A percentile compares a stretch with the other conserved stretches of the same genome.
phyloP scores from a whole-genome alignment of 2,113 vertebrate genomes.

The Platichthys flesus region DNA sequence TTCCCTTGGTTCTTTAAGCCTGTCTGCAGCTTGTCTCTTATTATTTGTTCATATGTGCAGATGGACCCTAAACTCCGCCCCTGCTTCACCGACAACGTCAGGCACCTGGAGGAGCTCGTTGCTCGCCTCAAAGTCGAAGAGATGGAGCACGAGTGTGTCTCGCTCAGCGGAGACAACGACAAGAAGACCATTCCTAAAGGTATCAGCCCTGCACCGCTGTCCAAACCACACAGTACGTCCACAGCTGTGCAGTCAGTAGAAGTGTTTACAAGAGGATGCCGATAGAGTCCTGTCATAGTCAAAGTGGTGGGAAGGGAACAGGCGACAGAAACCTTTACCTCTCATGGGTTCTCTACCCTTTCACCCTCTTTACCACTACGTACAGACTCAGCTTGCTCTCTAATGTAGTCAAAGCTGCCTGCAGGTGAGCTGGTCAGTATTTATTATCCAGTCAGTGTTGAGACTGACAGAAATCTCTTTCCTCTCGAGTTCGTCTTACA shows the following conservation, averaged over 20 bases:
- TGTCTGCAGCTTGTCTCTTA: background rate
- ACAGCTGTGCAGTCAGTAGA: background rate
- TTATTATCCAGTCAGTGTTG: no score
- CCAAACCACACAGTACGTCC: background rate
- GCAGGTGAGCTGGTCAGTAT: no score
- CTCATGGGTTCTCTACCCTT: no score
- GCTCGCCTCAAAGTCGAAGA: slow-evolving; percentile 86
- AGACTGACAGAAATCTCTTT: no score
- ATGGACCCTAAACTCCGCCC: slow-evolving; percentile 97
- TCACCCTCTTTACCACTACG: no score
- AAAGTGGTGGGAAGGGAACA: no score
- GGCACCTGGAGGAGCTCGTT: slow-evolving; percentile 87
- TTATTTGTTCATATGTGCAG: slow-evolving; percentile 67
- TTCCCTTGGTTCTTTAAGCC: background rate
- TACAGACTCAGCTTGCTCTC: no score
- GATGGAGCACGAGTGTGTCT: slow-evolving; percentile 81
- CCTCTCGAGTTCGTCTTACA: background rate
- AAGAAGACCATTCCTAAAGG: slow-evolving; percentile 87
- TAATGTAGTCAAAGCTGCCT: no score
- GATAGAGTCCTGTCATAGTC: no score
- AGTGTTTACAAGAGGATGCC: no score
- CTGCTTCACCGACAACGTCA: slow-evolving; percentile 90
- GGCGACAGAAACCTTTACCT: no score
- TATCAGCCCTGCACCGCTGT: slow-evolving; percentile 45
- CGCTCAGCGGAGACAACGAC: slow-evolving; percentile 79